A percentile compares a stretch with the other conserved stretches of the same genome.
Conservation (phyloP, 2,888 invertebrate species). For the Drosophila falleni region DNA sequence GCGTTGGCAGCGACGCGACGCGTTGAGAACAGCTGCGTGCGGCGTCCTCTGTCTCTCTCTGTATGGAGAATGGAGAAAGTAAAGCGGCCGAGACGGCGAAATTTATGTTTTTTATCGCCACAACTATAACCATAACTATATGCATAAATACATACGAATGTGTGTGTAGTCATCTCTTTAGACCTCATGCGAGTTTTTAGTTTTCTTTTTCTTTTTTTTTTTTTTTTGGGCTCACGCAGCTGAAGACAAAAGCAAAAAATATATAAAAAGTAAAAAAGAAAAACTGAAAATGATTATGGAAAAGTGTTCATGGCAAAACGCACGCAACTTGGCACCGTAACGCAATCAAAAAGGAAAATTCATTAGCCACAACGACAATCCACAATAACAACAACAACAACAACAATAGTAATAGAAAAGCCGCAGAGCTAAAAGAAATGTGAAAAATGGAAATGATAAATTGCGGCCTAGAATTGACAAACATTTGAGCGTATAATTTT, state of each 20-base stretch:
- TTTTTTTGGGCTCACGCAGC: conserved; percentile 62
- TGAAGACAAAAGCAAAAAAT: conserved; percentile 19
- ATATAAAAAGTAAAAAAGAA: conserved; percentile 10
- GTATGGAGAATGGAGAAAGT: conserved; percentile 56
- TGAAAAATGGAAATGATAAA: conserved; percentile 32
- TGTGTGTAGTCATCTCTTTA: conserved; percentile 24
- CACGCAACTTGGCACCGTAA: conserved; percentile 58
- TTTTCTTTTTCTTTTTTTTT: conserved; percentile 13
- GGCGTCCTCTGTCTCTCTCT: conserved; percentile 20
- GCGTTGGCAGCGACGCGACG: conserved; percentile 25
- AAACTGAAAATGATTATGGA: conserved; percentile 62
- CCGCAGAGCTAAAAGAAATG: conserved; percentile 29
- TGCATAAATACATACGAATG: conserved; percentile 14
- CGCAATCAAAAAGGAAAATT: conserved; percentile 48
- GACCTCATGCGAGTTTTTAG: conserved; percentile 17
- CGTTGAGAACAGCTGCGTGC: conserved; percentile 57
- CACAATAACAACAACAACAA: conserved; percentile 19
- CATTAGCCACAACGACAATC: conserved; percentile 43
- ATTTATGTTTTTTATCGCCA: conserved; percentile 75
- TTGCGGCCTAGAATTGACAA: conserved; percentile 65
- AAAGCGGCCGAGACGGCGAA: conserved; percentile 69
- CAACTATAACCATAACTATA: conserved; percentile 50
- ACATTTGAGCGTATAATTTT: conserved; percentile 44
- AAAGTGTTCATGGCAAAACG: conserved; percentile 67
- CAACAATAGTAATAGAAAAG: conserved; percentile 41